Conservation (phyloP, 2,888 invertebrate genomes). For the Lacanobia wlatinum region DNA sequence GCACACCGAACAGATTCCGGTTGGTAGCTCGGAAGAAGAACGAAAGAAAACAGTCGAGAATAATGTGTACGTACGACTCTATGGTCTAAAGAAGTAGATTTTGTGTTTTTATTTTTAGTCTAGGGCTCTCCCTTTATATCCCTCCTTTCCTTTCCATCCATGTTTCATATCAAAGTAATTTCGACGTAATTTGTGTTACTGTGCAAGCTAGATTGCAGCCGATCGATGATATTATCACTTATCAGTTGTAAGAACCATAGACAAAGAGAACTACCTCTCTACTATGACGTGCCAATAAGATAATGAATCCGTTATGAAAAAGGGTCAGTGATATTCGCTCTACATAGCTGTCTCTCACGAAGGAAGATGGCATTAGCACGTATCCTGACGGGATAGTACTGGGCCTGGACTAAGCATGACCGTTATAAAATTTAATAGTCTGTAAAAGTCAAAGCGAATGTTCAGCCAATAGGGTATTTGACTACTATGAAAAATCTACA, state of each 20-base stretch:
- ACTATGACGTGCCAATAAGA: neutral
- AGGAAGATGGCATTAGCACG: no score
- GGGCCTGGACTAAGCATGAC: neutral
- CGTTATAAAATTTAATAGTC: neutral
- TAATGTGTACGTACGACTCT: slow-evolving; percentile 34
- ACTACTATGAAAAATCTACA: no score
- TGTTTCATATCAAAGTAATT: neutral
- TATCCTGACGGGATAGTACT: no score
- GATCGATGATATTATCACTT: neutral
- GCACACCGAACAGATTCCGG: slow-evolving; percentile 1
- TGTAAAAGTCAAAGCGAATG: neutral
- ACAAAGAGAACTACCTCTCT: neutral
- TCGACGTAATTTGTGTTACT: neutral
- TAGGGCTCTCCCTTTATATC: slow-evolving; percentile 1
- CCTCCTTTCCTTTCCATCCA: slow-evolving; percentile 2
- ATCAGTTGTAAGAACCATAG: neutral
- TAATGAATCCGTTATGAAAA: neutral
- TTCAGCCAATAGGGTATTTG: neutral
- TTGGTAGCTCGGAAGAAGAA: slow-evolving; percentile 37
- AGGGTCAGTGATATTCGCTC: neutral
- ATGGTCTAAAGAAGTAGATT: slow-evolving; percentile 29
- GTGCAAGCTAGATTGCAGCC: neutral
- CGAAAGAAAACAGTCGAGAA: neutral
- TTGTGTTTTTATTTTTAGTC: neutral
- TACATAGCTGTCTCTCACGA: no score